Evolutionary conservation across 2,113 vertebrate genomes (phyloP).

Genomic region (Hemiscyllium ocellatum): DNA sequence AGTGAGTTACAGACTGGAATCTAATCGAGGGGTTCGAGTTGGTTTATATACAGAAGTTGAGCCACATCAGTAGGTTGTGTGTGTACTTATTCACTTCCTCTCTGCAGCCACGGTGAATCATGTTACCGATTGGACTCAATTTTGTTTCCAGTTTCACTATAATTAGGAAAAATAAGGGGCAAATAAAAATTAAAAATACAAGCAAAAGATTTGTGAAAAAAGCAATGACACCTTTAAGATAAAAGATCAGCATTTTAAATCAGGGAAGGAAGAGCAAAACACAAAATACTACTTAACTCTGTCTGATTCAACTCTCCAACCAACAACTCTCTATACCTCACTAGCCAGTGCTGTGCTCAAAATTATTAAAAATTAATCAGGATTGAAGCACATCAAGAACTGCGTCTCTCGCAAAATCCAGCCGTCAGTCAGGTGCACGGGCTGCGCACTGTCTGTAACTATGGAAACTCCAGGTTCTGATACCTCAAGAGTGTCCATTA

Average conservation of each 20-base stretch:
- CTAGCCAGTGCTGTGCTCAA: conserved; percentile 2
- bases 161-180: not conserved
- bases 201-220: not conserved
- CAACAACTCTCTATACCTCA: not conserved
- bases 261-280: not conserved
- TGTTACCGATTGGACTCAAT: no score
- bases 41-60: no score
- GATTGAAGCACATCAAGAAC: not conserved
- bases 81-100: not conserved
- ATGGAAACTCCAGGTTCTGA: conserved; percentile 44
- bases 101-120: not conserved
- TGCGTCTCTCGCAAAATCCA: not conserved
- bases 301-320: no score
- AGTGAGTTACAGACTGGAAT: no score
- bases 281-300: not conserved
- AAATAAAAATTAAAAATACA: not conserved
- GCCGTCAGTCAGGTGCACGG: conserved; percentile 20
- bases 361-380: conserved; percentile 32
- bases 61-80: not conserved
- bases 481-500: conserved; percentile 73
- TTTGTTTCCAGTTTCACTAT: not conserved
- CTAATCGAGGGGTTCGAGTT: no score
- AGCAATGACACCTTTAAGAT: not conserved
- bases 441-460: conserved; percentile 42
- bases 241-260: conserved; percentile 3